Percentiles rank a stretch among this genome's conserved stretches.
These are phyloP conservation scores for Pseudonaja textilis DNA, from an alignment of 2,113 vertebrate species.

Conservation along the genomic window DNA sequence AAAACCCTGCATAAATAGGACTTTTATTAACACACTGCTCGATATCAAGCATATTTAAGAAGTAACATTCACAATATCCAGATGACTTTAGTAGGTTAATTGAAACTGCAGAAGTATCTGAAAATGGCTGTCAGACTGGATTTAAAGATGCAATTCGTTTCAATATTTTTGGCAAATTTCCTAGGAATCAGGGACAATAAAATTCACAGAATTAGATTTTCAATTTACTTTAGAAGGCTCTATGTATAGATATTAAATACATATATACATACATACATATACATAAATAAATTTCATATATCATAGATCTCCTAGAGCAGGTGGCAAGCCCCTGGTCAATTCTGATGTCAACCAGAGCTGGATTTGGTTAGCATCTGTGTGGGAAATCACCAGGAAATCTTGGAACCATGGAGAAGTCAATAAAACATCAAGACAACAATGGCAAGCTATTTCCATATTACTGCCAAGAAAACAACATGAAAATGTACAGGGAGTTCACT, in stretches of 20 bases:
- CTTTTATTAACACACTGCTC: neutral
- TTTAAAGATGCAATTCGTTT: neutral
- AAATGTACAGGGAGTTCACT: neutral
- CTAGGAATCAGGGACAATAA: neutral
- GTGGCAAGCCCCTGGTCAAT: neutral
- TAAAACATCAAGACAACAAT: neutral
- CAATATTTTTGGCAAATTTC: neutral
- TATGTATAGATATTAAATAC: neutral
- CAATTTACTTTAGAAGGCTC: neutral
- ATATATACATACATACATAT: too few species aligned
- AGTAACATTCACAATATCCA: neutral
- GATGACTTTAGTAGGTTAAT: neutral
- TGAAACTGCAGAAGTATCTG: neutral
- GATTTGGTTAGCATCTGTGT: neutral
- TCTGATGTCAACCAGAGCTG: neutral
- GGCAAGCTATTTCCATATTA: neutral
- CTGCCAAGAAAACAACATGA: neutral
- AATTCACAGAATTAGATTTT: neutral
- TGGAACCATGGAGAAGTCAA: neutral
- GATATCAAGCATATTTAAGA: neutral
- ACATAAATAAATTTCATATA: neutral
- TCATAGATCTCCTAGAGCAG: neutral
- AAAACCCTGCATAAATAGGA: neutral
- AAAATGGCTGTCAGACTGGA: neutral
- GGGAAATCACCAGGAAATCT: neutral